Percentiles rank a stretch among this genome's conserved stretches.
Conservation (phyloP, 2,797 vertebrate species). For the Pseudocheirus occidentalis region DNA sequence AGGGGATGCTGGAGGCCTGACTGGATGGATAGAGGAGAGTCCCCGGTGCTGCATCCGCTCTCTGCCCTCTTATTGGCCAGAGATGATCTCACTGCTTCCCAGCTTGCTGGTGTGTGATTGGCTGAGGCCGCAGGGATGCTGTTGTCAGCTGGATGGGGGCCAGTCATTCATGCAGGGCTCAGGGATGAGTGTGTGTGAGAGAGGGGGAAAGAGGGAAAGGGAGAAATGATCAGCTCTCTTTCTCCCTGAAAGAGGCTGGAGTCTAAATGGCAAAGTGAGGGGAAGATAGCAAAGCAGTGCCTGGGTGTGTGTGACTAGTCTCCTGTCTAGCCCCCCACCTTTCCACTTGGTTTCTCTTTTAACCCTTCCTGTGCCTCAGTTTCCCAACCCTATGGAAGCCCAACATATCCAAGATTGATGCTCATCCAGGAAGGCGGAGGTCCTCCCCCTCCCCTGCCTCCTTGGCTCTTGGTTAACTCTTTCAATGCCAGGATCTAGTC, state of each 20-base stretch:
- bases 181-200: slow-evolving; percentile 71
- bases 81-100: slow-evolving; percentile 97
- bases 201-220: slow-evolving; percentile 39
- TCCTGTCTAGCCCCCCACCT: slow-evolving; percentile 32
- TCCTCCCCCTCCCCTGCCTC: slow-evolving; percentile 74
- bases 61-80: slow-evolving; percentile 90
- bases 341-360: background rate
- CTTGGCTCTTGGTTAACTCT: slow-evolving; percentile 75
- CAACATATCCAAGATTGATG: slow-evolving; percentile 55
- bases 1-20: slow-evolving; percentile 13
- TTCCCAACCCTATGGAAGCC: slow-evolving; percentile 37
- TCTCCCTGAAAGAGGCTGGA: slow-evolving; percentile 31
- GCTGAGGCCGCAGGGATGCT: slow-evolving; percentile 87
- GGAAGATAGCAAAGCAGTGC: background rate
- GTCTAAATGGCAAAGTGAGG: background rate
- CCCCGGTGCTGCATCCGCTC: slow-evolving; percentile 87
- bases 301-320: background rate
- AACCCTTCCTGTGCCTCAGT: slow-evolving; percentile 46
- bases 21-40: slow-evolving; percentile 39
- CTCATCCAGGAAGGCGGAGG: slow-evolving; percentile 77
- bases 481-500: slow-evolving; percentile 17
- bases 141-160: slow-evolving; percentile 90
- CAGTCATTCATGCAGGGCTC: slow-evolving; percentile 92
- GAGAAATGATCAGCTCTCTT: slow-evolving; percentile 49
- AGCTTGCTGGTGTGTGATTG: slow-evolving; percentile 88